Evolutionary conservation across 2,113 vertebrate species (phyloP), one percentile per base, ranked within the genome.

Genomic region (Aphyosemion australe): DNA sequence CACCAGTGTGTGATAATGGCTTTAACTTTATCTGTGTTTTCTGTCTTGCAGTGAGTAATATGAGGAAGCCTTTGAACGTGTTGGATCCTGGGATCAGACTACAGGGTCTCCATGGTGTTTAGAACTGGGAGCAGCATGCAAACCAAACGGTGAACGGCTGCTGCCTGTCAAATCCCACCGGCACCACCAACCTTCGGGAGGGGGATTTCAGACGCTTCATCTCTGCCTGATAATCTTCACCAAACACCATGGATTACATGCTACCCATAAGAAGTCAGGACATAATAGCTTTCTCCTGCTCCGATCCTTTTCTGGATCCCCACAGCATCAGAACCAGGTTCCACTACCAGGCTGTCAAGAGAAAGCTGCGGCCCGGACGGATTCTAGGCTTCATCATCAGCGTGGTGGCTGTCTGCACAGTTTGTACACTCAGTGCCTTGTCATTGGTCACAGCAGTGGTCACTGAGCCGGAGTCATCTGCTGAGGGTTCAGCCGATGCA

Each of bases 381-480:
- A 82, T 99, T 77, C 68, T 95, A 54, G 95, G 94, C 73, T 94
- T 99, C 59, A 57, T 94, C 68, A 16, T 98, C 65, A 93, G 95
- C 82, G 66, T 99, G 75, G 87, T 90, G 65, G 94, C 90, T 61
- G 90, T 95, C 80, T 94, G 94, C 91, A 90, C 88, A 79, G 91
- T 97, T 72, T 90, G 95, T 89, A 94, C 93, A 67, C 86, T 94
- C 89, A 94, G 95, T 96, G 96, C 96, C 95, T 97, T 98, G 85
- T 92, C 93, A 51, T 90, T 94, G 89, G 91, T 72, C 84, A 92
- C 93, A 48, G 46, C 82, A 18, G 84, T 67, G 63, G 89, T 83
- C 76, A 68, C 52, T 50, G 90, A 74, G 2, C 69, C 52, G 46
- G 69, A 69, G 18, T 64, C 77, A 1, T 14, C n/a, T 1, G 60